These are phyloP conservation scores for Corydoras sp. DNA, from an alignment of 2,113 vertebrate species.

Conservation along the genomic window DNA sequence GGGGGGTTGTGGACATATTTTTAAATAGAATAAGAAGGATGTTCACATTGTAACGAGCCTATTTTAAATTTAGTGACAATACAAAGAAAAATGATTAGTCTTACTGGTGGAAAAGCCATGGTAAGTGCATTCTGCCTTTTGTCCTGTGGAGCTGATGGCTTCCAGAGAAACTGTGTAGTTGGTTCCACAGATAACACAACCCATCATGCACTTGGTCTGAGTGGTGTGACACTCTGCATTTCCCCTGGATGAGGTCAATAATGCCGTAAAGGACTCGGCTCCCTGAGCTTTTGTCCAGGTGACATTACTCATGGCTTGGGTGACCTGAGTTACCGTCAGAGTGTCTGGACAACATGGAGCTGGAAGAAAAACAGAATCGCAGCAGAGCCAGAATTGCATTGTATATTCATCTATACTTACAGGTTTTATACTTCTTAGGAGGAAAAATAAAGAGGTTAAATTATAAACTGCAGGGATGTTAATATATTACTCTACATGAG, in stretches of 20 bases:
- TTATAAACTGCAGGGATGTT: too few species aligned
- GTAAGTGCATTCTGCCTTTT: conserved; percentile 67
- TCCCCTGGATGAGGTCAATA: conserved; percentile 71
- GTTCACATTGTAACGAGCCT: too few species aligned
- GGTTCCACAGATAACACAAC: conserved; percentile 82
- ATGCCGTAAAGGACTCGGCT: conserved; percentile 66
- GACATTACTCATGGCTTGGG: conserved; percentile 79
- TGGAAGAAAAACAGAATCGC: conserved; percentile 41
- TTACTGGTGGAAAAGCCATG: conserved; percentile 81
- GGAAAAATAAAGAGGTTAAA: too few species aligned
- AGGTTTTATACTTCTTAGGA: too few species aligned
- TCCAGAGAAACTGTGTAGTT: conserved; percentile 79
- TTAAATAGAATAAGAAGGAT: too few species aligned
- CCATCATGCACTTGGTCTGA: conserved; percentile 80
- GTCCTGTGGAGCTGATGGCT: conserved; percentile 73
- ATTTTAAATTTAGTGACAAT: too few species aligned
- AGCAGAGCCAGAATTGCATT: too few species aligned
- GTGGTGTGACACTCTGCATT: conserved; percentile 79
- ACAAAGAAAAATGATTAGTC: conserved; percentile 42
- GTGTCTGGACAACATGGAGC: conserved; percentile 80
- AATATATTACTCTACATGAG: too few species aligned
- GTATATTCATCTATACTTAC: too few species aligned
- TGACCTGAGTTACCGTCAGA: conserved; percentile 72
- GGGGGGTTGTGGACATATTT: too few species aligned
- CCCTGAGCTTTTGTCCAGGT: conserved; percentile 76